Evolutionary conservation across 2,888 invertebrate species (phyloP).

Genomic region (Lomographa bimaculata): DNA sequence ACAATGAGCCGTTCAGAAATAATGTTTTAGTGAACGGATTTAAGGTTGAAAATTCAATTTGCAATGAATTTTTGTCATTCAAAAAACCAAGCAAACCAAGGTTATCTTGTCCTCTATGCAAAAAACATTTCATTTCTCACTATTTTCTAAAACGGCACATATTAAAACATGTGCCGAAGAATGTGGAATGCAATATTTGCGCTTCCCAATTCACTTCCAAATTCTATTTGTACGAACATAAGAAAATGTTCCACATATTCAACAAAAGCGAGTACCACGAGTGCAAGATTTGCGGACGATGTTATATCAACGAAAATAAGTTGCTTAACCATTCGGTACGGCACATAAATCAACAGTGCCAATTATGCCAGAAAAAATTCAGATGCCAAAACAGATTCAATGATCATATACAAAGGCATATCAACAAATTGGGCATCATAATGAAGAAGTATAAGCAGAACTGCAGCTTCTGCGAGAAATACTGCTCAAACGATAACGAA

Average conservation of each 20-base stretch:
- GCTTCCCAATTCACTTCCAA: constrained; percentile 51
- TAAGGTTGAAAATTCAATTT: constrained; percentile 41
- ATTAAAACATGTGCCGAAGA: constrained; percentile 52
- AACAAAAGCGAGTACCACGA: constrained; percentile 40
- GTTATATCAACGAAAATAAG: constrained; percentile 43
- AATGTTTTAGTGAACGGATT: constrained; percentile 50
- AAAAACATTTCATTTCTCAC: constrained; percentile 66
- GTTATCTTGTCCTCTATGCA: constrained; percentile 63
- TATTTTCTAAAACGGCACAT: constrained; percentile 66
- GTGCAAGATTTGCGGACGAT: constrained; percentile 58
- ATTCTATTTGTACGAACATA: constrained; percentile 65
- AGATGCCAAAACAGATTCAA: constrained; percentile 49
- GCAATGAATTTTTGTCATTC: constrained; percentile 66
- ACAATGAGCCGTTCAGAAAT: not conserved
- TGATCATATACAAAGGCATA: constrained; percentile 60
- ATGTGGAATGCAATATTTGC: constrained; percentile 53
- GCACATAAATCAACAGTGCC: constrained; percentile 53
- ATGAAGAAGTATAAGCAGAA: constrained; percentile 44
- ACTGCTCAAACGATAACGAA: constrained; percentile 59
- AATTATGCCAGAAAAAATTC: constrained; percentile 60
- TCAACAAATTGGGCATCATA: constrained; percentile 42
- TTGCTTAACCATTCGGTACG: constrained; percentile 47
- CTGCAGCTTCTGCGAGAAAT: constrained; percentile 73
- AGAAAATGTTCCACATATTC: constrained; percentile 56
- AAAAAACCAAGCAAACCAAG: constrained; percentile 47